These are phyloP conservation scores for Platyrinchus mystaceus DNA, from an alignment of 2,797 vertebrate species.

Conservation along the genomic window DNA sequence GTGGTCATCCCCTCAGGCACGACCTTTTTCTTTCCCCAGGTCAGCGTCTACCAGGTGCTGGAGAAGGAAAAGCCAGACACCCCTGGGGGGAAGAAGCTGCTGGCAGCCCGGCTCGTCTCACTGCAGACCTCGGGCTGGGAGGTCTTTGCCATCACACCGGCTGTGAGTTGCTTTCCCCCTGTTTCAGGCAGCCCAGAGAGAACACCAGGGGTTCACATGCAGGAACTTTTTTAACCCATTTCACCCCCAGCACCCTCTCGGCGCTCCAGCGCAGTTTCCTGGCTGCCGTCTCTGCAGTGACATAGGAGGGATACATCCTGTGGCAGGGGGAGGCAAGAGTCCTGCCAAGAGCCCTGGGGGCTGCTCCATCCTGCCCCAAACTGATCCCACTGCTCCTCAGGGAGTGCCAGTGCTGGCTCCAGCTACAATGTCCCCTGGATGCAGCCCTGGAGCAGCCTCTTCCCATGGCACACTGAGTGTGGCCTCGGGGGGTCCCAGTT, in stretches of 20 bases:
- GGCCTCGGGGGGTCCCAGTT: rapidly evolving
- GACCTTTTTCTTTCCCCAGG: constrained; percentile 64
- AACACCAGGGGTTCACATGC: not conserved
- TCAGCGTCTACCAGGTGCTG: constrained; percentile 88
- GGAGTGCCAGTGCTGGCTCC: rapidly evolving
- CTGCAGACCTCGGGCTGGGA: constrained; percentile 88
- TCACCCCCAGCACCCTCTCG: not conserved
- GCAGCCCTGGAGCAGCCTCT: rapidly evolving
- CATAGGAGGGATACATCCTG: rapidly evolving
- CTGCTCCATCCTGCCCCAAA: not conserved
- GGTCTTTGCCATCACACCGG: constrained; percentile 87
- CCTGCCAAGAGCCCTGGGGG: rapidly evolving
- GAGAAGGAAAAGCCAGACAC: constrained; percentile 66
- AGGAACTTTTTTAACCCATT: not conserved
- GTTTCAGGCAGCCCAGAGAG: not conserved
- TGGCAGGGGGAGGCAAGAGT: not conserved
- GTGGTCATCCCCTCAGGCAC: not conserved
- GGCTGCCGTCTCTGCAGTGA: not conserved
- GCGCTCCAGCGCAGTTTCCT: not conserved
- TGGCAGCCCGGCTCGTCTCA: constrained; percentile 83
- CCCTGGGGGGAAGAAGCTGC: constrained; percentile 77
- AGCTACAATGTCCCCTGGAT: rapidly evolving
- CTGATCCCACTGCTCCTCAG: not conserved
- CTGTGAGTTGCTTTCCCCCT: constrained; percentile 76
- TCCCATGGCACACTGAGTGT: rapidly evolving